Evolutionary conservation across 1,140 invertebrate species (phyloP).

Genomic region (Neotoxoptera formosana): DNA sequence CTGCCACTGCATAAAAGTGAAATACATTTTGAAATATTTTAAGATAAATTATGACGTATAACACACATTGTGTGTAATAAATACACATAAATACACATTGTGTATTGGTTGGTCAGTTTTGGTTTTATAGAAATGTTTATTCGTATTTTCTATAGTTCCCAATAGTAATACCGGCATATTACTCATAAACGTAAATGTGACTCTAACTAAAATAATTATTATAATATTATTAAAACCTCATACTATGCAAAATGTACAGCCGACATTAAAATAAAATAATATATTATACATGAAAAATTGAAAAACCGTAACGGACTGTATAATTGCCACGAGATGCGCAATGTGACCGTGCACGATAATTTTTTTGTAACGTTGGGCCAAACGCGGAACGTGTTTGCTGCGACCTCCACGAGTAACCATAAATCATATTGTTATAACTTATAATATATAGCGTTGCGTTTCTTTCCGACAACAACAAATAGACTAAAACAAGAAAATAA

Average conservation of each 20-base stretch:
- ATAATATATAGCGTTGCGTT: constrained; percentile 10
- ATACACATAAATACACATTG: too few species aligned
- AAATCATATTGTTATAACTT: constrained; percentile 11
- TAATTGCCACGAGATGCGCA: background rate
- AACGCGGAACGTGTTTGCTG: background rate
- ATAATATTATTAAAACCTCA: too few species aligned
- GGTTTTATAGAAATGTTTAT: background rate
- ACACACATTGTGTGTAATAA: too few species aligned
- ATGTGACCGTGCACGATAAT: background rate
- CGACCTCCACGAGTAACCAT: background rate
- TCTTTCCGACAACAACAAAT: constrained; percentile 1
- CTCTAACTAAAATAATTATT: too few species aligned
- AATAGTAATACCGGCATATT: background rate
- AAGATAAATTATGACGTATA: too few species aligned
- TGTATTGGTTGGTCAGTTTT: background rate
- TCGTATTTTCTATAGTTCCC: background rate
- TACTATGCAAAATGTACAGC: background rate
- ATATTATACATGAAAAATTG: background rate
- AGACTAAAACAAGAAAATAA: constrained; percentile 1
- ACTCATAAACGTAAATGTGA: too few species aligned
- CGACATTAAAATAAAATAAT: background rate
- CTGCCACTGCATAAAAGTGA: background rate
- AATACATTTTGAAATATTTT: background rate
- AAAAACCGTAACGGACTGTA: background rate
- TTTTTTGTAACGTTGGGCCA: background rate